Percentiles rank a stretch among this genome's conserved stretches.
Conservation (phyloP, 2,797 vertebrate genomes). For the Falco berigora region DNA sequence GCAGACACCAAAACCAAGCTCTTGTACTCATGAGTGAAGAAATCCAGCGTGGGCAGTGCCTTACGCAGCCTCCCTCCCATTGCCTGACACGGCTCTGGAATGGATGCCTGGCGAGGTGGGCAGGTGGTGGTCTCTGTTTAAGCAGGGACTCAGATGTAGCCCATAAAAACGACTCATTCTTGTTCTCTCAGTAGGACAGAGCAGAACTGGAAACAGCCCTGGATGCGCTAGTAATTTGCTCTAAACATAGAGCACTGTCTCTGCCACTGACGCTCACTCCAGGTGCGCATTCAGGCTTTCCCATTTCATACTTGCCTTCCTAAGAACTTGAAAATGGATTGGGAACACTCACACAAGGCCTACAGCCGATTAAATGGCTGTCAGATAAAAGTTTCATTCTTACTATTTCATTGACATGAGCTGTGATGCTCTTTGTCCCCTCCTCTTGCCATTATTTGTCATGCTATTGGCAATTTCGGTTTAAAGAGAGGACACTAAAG, state of each 20-base stretch:
- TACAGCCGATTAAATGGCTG: background rate
- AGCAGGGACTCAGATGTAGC: background rate
- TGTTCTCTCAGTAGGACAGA: background rate
- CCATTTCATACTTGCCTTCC: background rate
- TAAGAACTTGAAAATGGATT: background rate
- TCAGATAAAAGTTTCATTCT: background rate
- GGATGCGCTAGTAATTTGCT: background rate
- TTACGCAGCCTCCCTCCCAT: background rate
- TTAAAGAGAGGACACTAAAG: background rate
- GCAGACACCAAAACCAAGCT: background rate
- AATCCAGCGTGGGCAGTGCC: background rate
- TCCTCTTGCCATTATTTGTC: background rate
- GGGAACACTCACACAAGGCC: background rate
- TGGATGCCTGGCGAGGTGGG: background rate
- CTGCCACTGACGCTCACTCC: background rate
- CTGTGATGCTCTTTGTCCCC: background rate
- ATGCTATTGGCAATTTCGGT: background rate
- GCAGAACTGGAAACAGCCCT: background rate
- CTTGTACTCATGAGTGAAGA: background rate
- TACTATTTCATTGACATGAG: background rate
- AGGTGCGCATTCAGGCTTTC: background rate
- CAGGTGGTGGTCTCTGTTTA: background rate
- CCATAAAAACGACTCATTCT: background rate
- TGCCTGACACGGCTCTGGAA: background rate
- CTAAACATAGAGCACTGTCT: background rate